Evolutionary conservation across 2,113 vertebrate genomes (phyloP), one percentile per base, ranked within the genome.

Genomic region (Gasterosteus aculeatus): DNA sequence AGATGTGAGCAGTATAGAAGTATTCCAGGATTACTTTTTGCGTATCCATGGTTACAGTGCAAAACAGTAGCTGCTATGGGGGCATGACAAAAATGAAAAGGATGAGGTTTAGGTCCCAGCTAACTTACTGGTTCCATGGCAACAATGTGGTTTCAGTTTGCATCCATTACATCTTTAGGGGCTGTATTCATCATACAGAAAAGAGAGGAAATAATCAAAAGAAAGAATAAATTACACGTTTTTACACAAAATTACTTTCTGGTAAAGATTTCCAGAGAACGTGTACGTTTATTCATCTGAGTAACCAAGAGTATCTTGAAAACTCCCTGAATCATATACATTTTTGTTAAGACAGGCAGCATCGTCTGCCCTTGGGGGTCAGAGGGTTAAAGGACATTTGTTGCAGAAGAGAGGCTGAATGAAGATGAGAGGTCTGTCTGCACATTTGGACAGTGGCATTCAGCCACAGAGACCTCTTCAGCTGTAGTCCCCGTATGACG

Each of bases 381-480:
- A 64, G 15, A 71, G 42, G 47, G 31, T 61, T 67, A 62, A 22
- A 69, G 22, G 44, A 54, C 80, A 75, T 81, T 67, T 87, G 62
- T 68, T 56, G 16, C 53, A n/a, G 47, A 62, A 35, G 29, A 72
- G 61, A 69, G 29, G 53, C 5, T 56, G 46, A 69, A 10, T 35
- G 5, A 1, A 49, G n/a, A 56, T 59, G n/a, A 35, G 41, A 60
- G 53, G 53, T 74, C 26, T 58, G 65, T 82, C 72, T 81, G 84
- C 79, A 87, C 78, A 73, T 87, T 83, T 82, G 77, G 75, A 85
- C 74, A 86, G 61, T n/a, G 72, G 69, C 31, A 54, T 47, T 60
- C 38, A 11, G 19, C 51, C 10, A 11, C 70, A 49, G 35, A 46
- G 29, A 31, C 66, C 51, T 61, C 69, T 54, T 63, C 47, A 53